These are phyloP conservation scores for Zenarchopterus dispar DNA, from an alignment of 2,797 vertebrate species.

Conservation along the genomic window DNA sequence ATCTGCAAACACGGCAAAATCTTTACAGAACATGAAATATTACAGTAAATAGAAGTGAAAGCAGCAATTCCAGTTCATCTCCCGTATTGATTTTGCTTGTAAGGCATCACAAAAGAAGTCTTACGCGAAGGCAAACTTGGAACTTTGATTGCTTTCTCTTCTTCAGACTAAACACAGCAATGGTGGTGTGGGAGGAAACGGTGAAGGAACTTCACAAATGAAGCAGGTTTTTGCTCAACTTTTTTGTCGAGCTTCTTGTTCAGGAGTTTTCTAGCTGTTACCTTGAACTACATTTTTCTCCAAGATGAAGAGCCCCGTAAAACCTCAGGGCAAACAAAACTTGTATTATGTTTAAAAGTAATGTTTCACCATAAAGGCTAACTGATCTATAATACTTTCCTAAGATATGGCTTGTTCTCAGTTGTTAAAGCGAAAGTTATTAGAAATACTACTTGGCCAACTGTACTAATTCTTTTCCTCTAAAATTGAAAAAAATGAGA, in stretches of 20 bases:
- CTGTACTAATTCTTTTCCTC: no score
- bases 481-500: no score
- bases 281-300: slow-evolving; percentile 35
- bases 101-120: not conserved
- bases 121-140: not conserved
- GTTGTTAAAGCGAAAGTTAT: no score
- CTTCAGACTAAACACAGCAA: slow-evolving; percentile 1
- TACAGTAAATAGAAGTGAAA: no score
- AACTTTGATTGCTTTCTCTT: not conserved
- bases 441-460: no score
- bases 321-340: slow-evolving; percentile 52
- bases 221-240: slow-evolving; percentile 26
- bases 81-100: no score
- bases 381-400: not conserved
- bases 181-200: slow-evolving; percentile 14
- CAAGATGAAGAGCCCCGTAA: slow-evolving; percentile 42
- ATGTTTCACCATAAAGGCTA: slow-evolving; percentile 28
- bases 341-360: slow-evolving; percentile 54
- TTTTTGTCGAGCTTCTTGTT: slow-evolving; percentile 22
- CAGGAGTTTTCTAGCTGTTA: slow-evolving; percentile 22
- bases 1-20: no score
- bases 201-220: slow-evolving; percentile 40
- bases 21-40: no score
- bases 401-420: slow-evolving; percentile 4
- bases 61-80: no score